Conservation (phyloP, 2,888 invertebrate genomes). For the Apotomis turbidana region DNA sequence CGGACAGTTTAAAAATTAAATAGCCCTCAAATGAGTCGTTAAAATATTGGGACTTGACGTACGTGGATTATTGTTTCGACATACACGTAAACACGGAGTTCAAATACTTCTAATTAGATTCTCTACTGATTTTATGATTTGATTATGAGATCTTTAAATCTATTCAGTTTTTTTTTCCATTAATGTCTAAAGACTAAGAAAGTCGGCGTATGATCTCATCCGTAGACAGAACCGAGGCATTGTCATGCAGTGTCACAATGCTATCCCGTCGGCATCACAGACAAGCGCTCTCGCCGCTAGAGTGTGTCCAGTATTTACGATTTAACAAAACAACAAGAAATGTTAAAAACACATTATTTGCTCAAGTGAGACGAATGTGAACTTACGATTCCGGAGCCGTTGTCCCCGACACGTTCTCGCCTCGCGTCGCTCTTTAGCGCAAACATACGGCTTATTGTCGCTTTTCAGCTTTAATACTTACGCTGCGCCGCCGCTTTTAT, state of each 20-base stretch:
- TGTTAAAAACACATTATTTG: conserved; percentile 84
- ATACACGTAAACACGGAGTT: neutral
- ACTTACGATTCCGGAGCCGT: conserved; percentile 74
- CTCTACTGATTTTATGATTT: too few species aligned
- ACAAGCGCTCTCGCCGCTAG: conserved; percentile 58
- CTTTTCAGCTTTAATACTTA: conserved; percentile 69
- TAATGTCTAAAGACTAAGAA: too few species aligned
- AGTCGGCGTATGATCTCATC: neutral
- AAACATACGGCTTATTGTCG: conserved; percentile 77
- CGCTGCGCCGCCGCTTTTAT: conserved; percentile 74
- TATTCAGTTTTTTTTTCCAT: too few species aligned
- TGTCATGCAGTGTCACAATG: conserved; percentile 16
- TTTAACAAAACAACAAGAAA: conserved; percentile 84
- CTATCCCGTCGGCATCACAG: conserved; percentile 62
- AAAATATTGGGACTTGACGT: conserved; percentile 63
- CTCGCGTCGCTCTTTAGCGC: conserved; percentile 71
- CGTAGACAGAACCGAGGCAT: conserved; percentile 1
- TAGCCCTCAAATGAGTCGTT: conserved; percentile 77
- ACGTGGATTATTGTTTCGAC: conserved; percentile 51
- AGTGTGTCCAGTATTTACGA: conserved; percentile 83
- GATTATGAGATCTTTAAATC: too few species aligned
- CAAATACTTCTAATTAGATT: too few species aligned
- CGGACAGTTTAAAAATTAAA: conserved; percentile 81
- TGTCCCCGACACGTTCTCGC: conserved; percentile 78
- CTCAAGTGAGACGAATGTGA: conserved; percentile 81